Conservation (phyloP, 2,888 invertebrate genomes). For the Alloscopus bannaensis region DNA sequence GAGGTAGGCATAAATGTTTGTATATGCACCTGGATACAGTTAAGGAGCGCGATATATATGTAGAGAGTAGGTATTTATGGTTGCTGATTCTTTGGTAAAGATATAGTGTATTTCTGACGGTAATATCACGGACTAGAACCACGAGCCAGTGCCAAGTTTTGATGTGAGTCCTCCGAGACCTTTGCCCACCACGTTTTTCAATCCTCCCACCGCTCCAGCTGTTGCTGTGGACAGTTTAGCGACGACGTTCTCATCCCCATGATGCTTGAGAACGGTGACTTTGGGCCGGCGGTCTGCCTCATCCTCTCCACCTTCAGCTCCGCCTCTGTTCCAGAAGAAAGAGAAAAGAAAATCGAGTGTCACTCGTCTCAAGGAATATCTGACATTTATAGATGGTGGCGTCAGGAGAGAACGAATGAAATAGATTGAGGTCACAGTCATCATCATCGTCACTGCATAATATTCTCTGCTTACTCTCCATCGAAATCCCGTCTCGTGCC, state of each 20-base stretch:
- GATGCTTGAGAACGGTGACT: conserved; percentile 80
- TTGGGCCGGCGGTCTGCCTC: conserved; percentile 79
- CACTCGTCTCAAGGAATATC: background rate
- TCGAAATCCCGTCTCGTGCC: conserved; percentile 70
- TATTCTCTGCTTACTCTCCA: conserved; percentile 64
- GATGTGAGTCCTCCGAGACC: conserved; percentile 93
- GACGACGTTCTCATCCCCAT: conserved; percentile 84
- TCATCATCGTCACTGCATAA: too few relatives aligned
- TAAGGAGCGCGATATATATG: background rate
- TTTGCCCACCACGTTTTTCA: conserved; percentile 92
- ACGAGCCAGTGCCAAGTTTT: conserved; percentile 83
- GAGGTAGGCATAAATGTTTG: too few relatives aligned
- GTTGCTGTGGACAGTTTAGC: conserved; percentile 87
- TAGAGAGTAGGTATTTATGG: conserved; percentile 22
- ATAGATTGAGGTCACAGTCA: too few relatives aligned
- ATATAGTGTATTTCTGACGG: conserved; percentile 37
- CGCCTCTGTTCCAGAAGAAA: conserved; percentile 73
- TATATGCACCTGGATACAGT: background rate
- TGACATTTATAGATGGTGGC: background rate
- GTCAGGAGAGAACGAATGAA: too few relatives aligned
- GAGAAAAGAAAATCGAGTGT: background rate
- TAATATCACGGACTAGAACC: conserved; percentile 73
- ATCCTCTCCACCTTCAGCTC: conserved; percentile 81
- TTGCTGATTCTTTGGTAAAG: conserved; percentile 33
- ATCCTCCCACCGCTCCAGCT: conserved; percentile 89